phyloP scores from a whole-genome alignment of 2,113 vertebrate genomes.

The Nycticryphes semicollaris region DNA sequence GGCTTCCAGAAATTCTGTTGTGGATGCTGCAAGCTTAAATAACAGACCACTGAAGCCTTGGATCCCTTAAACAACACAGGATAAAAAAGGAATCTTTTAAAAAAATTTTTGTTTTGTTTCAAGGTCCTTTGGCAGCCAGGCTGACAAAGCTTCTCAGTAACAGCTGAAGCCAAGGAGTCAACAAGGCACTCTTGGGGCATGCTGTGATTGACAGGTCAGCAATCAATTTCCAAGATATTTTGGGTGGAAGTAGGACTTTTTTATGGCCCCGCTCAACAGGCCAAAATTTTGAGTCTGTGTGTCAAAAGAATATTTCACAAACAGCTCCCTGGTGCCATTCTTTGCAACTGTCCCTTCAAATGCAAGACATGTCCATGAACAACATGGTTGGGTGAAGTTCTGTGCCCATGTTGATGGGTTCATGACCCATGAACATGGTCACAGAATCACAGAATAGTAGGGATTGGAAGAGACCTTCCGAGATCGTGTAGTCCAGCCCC shows the following conservation, averaged over 20 bases:
- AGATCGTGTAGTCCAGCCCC: background rate
- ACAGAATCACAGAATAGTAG: background rate
- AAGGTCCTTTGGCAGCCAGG: constrained; percentile 11
- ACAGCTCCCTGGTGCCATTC: background rate
- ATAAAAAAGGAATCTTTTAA: background rate
- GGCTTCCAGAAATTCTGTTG: background rate
- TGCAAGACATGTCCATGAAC: background rate
- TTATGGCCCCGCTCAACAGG: background rate
- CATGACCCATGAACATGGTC: background rate
- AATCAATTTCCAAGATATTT: background rate
- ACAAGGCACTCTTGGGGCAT: background rate
- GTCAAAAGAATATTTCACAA: background rate
- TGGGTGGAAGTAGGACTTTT: background rate
- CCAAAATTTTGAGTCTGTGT: background rate
- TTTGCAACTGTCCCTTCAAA: background rate
- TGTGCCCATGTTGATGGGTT: background rate
- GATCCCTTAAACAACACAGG: constrained; percentile 3
- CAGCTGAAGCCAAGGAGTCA: background rate
- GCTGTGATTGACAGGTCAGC: background rate
- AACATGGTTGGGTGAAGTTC: rapidly evolving
- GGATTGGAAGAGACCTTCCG: background rate
- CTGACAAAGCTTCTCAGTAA: background rate
- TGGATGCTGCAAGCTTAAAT: background rate
- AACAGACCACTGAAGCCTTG: background rate
- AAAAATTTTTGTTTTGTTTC: background rate